Conservation (phyloP, 64 coral and sea anemone species). For the Actinia equina region DNA sequence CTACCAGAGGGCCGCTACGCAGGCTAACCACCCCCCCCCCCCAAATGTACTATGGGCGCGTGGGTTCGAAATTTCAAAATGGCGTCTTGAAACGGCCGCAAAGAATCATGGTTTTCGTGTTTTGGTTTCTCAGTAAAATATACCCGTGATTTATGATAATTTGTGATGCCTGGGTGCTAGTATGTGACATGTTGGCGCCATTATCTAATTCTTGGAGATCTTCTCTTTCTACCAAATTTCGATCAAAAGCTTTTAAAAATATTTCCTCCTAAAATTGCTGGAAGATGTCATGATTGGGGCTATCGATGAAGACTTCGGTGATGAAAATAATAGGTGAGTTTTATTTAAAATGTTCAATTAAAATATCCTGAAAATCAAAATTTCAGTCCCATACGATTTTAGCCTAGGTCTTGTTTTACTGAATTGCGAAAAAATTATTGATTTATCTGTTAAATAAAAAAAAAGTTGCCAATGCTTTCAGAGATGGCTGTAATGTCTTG, state of each 20-base stretch:
- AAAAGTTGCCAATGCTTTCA: neutral
- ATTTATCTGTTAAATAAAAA: neutral
- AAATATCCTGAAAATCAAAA: neutral
- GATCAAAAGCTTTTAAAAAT: neutral
- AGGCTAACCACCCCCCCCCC: too few species aligned
- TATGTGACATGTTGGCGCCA: neutral
- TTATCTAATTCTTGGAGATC: neutral
- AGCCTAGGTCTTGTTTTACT: neutral
- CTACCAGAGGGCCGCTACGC: too few species aligned
- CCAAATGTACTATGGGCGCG: neutral
- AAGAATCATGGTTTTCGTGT: neutral
- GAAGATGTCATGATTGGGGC: neutral
- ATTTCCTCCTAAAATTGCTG: too few species aligned
- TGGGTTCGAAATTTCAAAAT: neutral
- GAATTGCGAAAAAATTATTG: neutral
- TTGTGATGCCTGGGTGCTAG: neutral
- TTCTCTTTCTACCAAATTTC: neutral
- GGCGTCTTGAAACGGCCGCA: neutral
- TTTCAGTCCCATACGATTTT: neutral
- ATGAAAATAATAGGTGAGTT: slow-evolving; percentile 11
- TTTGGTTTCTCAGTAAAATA: neutral
- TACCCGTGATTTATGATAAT: neutral
- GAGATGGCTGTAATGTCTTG: neutral
- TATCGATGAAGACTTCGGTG: neutral
- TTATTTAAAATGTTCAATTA: neutral